Evolutionary conservation across 2,113 vertebrate genomes (phyloP).

Genomic region (Apistogramma diplotaenia): DNA sequence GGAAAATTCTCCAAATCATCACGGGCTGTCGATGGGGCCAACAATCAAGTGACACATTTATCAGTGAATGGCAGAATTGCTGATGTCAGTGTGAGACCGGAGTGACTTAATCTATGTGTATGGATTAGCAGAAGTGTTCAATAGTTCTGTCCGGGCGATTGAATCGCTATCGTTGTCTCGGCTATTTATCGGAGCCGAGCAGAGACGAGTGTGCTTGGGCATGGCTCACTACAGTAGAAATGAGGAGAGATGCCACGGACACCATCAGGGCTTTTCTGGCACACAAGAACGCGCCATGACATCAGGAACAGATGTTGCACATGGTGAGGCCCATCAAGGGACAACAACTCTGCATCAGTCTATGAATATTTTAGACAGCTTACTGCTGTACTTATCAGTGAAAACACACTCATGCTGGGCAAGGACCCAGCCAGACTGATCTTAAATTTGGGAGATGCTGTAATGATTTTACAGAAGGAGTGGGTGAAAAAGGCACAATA

Average conservation of each 20-base stretch:
- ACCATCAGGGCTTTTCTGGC: slow-evolving; percentile 68
- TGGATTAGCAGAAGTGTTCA: slow-evolving; percentile 67
- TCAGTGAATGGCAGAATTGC: slow-evolving; percentile 64
- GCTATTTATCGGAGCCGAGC: slow-evolving; percentile 61
- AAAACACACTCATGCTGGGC: slow-evolving; percentile 52
- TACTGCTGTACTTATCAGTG: slow-evolving; percentile 69
- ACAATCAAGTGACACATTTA: slow-evolving; percentile 60
- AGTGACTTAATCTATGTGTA: slow-evolving; percentile 61
- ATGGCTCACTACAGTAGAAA: slow-evolving; percentile 40
- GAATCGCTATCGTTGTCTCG: slow-evolving; percentile 41
- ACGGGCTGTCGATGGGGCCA: slow-evolving; percentile 51
- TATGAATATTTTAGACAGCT: slow-evolving; percentile 76
- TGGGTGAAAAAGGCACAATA: background rate
- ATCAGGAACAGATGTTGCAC: slow-evolving; percentile 77
- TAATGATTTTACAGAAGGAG: slow-evolving; percentile 38
- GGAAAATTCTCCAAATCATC: slow-evolving; percentile 40
- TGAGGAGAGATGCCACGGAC: slow-evolving; percentile 51
- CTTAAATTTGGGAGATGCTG: slow-evolving; percentile 38
- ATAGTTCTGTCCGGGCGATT: slow-evolving; percentile 52
- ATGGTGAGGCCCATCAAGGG: slow-evolving; percentile 69
- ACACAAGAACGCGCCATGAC: slow-evolving; percentile 62
- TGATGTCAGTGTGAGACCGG: slow-evolving; percentile 63
- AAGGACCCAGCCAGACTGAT: slow-evolving; percentile 52
- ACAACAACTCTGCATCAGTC: slow-evolving; percentile 70
- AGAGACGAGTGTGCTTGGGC: slow-evolving; percentile 30